Evolutionary conservation across 2,797 vertebrate species (phyloP), one percentile per base, ranked within the genome.

Genomic region (Eulemur albifrons): DNA sequence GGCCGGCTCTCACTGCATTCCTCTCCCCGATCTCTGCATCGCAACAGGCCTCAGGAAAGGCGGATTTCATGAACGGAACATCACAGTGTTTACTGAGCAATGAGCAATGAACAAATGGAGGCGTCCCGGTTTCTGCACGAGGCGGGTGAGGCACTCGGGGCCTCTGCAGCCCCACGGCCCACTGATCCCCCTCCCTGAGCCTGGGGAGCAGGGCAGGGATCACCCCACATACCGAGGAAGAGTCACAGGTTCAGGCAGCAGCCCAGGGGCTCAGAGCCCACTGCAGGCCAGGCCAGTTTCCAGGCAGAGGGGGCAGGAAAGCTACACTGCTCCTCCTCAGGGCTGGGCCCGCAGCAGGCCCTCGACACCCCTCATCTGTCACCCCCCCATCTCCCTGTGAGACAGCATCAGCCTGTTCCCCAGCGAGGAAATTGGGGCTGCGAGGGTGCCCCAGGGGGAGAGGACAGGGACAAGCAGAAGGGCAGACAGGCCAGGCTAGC

Each of bases 401-500:
- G 4, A 1, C 0, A 1, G 4, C 4, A 4, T 25, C 15, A 45
- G 38, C 21, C 45, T 52, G 32, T 45, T 45, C 75, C 27, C 5
- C 38, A 69, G 40, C 2, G n/a, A 67, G 38, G 88, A 81, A 73
- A 25, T 38, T 54, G 35, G 57, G 20, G 45, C 50, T 20, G 15
- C 7, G 12, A 38, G 59, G 43, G 13, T 59, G n/a, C 8, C 50
- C 50, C 25, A 38, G 43, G 35, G 12, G n/a, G 72, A 25, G 72
- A 35, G 67, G 18, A 32, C 30, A 27, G 48, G n/a, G 13, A 11
- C 0, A 7, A 2, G 0, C 27, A 21, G 45, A n/a, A 32, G 23
- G 45, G 21, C 3, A 4, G 45, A 18, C 25, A 80, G 48, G 32
- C 35, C n/a, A 35, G 81, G 57, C 65, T 30, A 75, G n/a, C n/a